Conservation (phyloP, 2,888 invertebrate genomes). For the Hydrotaea cyrtoneurina region DNA sequence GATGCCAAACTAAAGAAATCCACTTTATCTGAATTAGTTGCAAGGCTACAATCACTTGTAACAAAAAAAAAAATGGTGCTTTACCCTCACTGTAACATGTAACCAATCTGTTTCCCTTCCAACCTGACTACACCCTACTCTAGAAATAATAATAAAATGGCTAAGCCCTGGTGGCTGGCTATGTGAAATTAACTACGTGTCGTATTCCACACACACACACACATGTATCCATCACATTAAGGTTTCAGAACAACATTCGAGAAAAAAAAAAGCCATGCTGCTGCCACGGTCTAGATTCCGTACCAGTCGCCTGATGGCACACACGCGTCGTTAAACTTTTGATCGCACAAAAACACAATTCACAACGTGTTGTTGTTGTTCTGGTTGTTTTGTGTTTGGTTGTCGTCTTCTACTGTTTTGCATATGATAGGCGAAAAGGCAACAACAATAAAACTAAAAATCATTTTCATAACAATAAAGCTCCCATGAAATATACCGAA, state of each 20-base stretch:
- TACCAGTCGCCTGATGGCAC: conserved; percentile 50
- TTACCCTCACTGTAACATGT: too few relatives aligned
- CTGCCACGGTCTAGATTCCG: conserved; percentile 8
- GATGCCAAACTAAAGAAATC: background rate
- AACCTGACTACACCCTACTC: too few relatives aligned
- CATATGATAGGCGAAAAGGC: background rate
- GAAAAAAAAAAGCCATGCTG: too few relatives aligned
- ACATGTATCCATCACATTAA: background rate
- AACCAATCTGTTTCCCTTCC: too few relatives aligned
- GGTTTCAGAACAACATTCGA: background rate
- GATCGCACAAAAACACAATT: conserved; percentile 17
- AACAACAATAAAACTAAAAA: conserved; percentile 1
- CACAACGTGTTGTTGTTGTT: too few relatives aligned
- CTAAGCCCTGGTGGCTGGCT: background rate
- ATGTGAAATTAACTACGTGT: conserved; percentile 1
- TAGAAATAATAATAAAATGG: background rate
- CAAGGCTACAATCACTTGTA: background rate
- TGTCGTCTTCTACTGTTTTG: conserved; percentile 9
- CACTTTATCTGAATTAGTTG: background rate
- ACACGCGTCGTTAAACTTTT: conserved; percentile 36
- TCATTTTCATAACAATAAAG: conserved; percentile 17
- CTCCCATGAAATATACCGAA: background rate
- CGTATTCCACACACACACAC: background rate
- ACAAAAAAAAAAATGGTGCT: background rate
- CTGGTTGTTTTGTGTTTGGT: background rate